Conservation (phyloP, 2,113 vertebrate species). For the Mesembrinibis cayennensis region DNA sequence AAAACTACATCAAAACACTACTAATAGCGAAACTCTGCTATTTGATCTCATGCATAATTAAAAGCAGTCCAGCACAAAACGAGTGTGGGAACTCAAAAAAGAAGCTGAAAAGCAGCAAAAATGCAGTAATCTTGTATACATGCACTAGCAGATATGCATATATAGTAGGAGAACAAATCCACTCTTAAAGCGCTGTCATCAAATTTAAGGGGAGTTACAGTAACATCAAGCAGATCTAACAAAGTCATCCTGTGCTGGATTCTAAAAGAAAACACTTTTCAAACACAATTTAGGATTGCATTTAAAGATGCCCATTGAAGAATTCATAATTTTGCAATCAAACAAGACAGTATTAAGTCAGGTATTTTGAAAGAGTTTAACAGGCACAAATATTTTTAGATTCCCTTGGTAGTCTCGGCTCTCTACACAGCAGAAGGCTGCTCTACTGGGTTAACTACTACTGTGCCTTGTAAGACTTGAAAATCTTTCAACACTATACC, state of each 20-base stretch:
- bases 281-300: neutral
- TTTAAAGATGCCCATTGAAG: neutral
- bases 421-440: neutral
- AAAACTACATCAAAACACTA: slow-evolving; percentile 15
- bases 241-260: neutral
- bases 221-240: neutral
- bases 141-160: neutral
- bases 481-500: neutral
- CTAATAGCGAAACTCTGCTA: neutral
- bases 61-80: neutral
- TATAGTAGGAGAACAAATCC: neutral
- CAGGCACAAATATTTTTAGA: neutral
- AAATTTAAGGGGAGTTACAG: neutral
- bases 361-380: neutral
- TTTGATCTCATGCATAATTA: slow-evolving; percentile 6
- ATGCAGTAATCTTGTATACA: neutral
- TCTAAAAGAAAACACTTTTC: neutral
- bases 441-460: neutral
- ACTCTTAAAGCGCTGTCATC: neutral
- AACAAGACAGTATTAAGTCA: neutral
- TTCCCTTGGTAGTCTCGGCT: neutral
- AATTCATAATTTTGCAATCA: neutral
- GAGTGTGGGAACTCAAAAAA: neutral
- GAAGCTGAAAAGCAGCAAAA: slow-evolving; percentile 2
- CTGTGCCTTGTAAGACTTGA: neutral